These are phyloP conservation scores for Tragelaphus scriptus DNA, from an alignment of 2,113 vertebrate species.

Conservation along the genomic window DNA sequence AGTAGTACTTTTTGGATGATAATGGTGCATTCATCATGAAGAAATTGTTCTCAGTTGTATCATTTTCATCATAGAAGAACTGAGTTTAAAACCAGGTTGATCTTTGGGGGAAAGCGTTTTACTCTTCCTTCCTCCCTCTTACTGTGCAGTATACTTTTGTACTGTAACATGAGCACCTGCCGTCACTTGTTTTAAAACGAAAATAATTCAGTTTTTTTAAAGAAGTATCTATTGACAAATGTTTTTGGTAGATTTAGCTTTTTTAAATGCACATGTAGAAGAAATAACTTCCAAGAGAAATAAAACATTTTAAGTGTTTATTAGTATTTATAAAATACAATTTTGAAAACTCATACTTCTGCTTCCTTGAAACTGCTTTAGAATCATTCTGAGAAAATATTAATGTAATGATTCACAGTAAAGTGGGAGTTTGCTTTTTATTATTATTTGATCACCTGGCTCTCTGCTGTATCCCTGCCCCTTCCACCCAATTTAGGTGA, in stretches of 20 bases:
- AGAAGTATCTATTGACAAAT: neutral
- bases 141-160: neutral
- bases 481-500: neutral
- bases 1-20: neutral
- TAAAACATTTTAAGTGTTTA: neutral
- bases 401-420: neutral
- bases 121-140: neutral
- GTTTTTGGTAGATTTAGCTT: neutral
- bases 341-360: neutral
- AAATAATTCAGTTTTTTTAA: neutral
- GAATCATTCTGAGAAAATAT: neutral
- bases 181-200: neutral
- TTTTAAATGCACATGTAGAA: neutral
- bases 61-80: neutral
- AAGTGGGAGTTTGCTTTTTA: neutral
- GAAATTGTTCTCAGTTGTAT: neutral
- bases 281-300: neutral
- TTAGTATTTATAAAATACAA: neutral
- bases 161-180: neutral
- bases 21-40: neutral
- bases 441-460: neutral
- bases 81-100: neutral
- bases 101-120: neutral
- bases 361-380: neutral
- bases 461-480: neutral